phyloP scores from a whole-genome alignment of 1,140 invertebrate species.

The Agrypnia vestita region DNA sequence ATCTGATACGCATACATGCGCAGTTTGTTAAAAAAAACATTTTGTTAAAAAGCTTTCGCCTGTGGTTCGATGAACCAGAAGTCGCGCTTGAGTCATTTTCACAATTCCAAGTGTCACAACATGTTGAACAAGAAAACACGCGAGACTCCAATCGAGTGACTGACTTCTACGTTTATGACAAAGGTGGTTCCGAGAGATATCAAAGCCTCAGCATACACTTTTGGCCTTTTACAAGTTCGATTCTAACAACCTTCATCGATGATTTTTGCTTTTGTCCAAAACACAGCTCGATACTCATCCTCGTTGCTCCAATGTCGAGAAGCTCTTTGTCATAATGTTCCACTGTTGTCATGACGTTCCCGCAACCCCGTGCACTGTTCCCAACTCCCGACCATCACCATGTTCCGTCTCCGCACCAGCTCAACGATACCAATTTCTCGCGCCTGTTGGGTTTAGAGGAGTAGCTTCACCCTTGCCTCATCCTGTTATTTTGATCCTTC shows the following conservation, averaged over 20 bases:
- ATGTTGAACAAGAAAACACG: no score
- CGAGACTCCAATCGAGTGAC: no score
- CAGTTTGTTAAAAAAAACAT: constrained; percentile 2
- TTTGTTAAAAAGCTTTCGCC: neutral
- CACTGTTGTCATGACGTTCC: constrained; percentile 6
- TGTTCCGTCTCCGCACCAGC: constrained; percentile 2
- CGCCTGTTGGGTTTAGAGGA: constrained; percentile 49
- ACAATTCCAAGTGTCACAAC: no score
- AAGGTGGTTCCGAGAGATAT: neutral
- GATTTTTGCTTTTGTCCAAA: neutral
- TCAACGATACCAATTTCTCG: constrained; percentile 22
- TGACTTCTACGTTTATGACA: constrained; percentile 1
- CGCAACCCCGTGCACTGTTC: constrained; percentile 16
- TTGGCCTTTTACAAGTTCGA: constrained; percentile 8
- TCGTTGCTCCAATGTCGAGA: constrained; percentile 19
- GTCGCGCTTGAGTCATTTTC: no score
- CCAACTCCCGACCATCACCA: neutral
- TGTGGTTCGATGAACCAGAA: no score
- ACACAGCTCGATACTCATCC: neutral
- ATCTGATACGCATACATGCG: neutral
- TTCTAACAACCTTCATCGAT: neutral
- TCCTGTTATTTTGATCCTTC: constrained; percentile 35
- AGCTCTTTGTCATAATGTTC: constrained; percentile 30
- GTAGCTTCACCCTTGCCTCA: constrained; percentile 46
- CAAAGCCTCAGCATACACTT: neutral